Conservation (phyloP, 2,888 invertebrate genomes). For the Caenorhabditis sp. region DNA sequence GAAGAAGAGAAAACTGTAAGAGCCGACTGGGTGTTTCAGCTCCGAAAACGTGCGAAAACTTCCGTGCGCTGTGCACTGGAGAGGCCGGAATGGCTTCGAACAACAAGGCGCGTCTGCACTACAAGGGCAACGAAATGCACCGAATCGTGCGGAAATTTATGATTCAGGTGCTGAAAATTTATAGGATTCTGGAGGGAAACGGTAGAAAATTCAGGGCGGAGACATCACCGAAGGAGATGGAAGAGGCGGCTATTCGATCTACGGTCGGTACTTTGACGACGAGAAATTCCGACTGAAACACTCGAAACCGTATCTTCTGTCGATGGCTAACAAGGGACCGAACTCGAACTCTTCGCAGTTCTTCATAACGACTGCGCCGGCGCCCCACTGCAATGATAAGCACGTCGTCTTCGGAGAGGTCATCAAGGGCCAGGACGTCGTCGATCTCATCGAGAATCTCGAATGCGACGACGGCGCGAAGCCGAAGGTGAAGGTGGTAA, state of each 20-base stretch:
- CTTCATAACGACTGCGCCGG: conserved; percentile 78
- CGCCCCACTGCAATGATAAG: conserved; percentile 84
- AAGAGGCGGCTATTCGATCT: conserved; percentile 97
- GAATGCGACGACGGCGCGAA: conserved; percentile 84
- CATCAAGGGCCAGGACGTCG: conserved; percentile 89
- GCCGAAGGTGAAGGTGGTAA: conserved; percentile 91
- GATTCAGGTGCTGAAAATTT: conserved; percentile 81
- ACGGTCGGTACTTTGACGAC: conserved; percentile 97
- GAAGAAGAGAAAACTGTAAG: no score
- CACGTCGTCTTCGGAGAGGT: conserved; percentile 98
- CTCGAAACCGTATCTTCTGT: conserved; percentile 88
- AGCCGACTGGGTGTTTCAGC: no score
- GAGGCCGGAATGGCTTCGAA: conserved; percentile 89
- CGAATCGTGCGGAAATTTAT: conserved; percentile 90
- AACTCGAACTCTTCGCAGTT: conserved; percentile 99
- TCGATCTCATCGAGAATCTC: conserved; percentile 90
- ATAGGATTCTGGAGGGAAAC: neutral
- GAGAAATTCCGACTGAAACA: conserved; percentile 86
- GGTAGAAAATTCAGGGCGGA: conserved; percentile 67
- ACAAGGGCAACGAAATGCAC: conserved; percentile 89
- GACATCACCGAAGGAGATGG: conserved; percentile 87
- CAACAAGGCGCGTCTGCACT: conserved; percentile 80
- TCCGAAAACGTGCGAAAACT: conserved; percentile 89
- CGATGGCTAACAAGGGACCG: conserved; percentile 92
- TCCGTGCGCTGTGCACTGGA: conserved; percentile 94